phyloP scores from a whole-genome alignment of 2,113 vertebrate genomes.

The Indicator indicator region DNA sequence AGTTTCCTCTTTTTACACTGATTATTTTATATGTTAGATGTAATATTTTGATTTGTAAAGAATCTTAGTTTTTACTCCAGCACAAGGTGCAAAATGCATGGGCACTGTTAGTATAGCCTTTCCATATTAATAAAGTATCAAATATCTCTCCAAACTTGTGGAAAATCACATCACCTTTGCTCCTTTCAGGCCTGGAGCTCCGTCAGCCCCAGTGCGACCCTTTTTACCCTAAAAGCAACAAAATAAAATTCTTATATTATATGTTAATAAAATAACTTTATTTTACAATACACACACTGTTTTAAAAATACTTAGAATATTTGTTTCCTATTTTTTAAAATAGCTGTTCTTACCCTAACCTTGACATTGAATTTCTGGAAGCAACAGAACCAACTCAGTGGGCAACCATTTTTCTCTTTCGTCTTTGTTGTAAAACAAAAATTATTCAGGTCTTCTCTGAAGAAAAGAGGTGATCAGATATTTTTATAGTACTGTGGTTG shows the following conservation, averaged over 20 bases:
- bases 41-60: neutral
- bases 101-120: neutral
- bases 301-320: neutral
- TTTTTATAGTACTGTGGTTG: neutral
- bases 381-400: neutral
- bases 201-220: constrained; percentile 86
- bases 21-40: neutral
- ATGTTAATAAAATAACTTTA: neutral
- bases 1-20: neutral
- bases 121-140: neutral
- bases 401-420: neutral
- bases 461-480: neutral
- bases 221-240: constrained; percentile 84
- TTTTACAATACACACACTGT: neutral
- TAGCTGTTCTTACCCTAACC: constrained; percentile 60
- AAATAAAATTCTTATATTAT: neutral
- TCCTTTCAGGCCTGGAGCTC: constrained; percentile 83
- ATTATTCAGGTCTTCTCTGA: neutral
- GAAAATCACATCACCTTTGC: constrained; percentile 78
- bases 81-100: neutral
- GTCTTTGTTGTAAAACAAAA: neutral
- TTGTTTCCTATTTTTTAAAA: constrained; percentile 57
- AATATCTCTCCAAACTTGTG: neutral
- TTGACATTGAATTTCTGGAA: constrained; percentile 55
- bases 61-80: neutral